phyloP scores from a whole-genome alignment of 2,113 vertebrate genomes.

The Dipodomys ordii region DNA sequence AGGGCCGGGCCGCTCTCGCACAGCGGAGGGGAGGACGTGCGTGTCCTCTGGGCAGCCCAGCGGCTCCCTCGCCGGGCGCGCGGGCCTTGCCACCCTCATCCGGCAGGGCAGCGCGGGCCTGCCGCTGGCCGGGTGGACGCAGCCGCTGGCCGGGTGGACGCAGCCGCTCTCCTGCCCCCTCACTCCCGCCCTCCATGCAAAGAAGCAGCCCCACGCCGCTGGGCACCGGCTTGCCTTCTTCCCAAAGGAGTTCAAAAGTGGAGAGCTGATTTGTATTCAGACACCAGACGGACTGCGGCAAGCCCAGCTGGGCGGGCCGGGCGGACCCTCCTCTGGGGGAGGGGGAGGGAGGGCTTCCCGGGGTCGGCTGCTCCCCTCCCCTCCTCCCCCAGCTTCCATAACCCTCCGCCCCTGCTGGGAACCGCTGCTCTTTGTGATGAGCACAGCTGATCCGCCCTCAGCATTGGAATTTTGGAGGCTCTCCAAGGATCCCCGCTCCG shows the following conservation, averaged over 20 bases:
- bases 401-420: background rate
- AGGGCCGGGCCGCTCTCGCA: no score
- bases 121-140: no score
- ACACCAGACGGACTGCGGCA: background rate
- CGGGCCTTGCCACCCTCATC: no score
- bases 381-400: background rate
- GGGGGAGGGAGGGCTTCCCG: background rate
- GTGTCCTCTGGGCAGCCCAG: no score
- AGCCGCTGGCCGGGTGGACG: no score
- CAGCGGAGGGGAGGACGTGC: no score
- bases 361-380: background rate
- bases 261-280: conserved; percentile 70
- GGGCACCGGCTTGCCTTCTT: background rate
- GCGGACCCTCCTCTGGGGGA: background rate
- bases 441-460: background rate
- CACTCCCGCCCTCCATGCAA: background rate
- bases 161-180: no score
- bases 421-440: conserved; percentile 16
- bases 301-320: background rate
- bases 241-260: conserved; percentile 64
- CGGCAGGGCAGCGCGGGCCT: no score
- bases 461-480: background rate
- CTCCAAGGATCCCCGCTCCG: conserved; percentile 45
- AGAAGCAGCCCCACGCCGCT: background rate
- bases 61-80: no score